These are phyloP conservation scores for Diplolepis rosae DNA, from an alignment of 2,888 invertebrate species.

Conservation along the genomic window DNA sequence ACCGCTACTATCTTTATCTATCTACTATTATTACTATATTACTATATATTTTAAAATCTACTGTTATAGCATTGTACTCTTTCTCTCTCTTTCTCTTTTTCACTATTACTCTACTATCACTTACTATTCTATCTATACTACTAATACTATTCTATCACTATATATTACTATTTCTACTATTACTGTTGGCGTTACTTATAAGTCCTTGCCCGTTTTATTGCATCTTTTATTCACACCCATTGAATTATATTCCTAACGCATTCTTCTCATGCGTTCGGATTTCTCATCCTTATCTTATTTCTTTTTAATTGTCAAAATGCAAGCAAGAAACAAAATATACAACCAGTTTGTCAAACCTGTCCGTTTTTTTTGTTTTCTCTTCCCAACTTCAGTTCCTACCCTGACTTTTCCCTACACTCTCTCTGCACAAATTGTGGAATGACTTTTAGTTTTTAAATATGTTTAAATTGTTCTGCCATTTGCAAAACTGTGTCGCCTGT, in stretches of 20 bases:
- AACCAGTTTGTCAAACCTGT: constrained; percentile 61
- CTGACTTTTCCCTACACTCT: not conserved
- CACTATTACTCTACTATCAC: too few relatives aligned
- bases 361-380: constrained; percentile 61
- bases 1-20: constrained; percentile 44
- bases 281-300: constrained; percentile 37
- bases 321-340: constrained; percentile 54
- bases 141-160: constrained; percentile 38
- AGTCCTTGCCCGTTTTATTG: constrained; percentile 39
- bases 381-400: constrained; percentile 46
- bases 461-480: not conserved
- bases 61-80: constrained; percentile 9
- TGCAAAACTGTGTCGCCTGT: not conserved
- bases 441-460: not conserved
- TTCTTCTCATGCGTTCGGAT: constrained; percentile 33
- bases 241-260: constrained; percentile 36
- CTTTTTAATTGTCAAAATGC: constrained; percentile 42
- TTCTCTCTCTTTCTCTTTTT: too few relatives aligned
- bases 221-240: constrained; percentile 42
- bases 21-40: constrained; percentile 51
- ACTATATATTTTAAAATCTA: constrained; percentile 29
- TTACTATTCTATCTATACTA: constrained; percentile 37
- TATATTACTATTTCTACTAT: constrained; percentile 33
- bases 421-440: constrained; percentile 20
- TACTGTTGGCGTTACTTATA: constrained; percentile 37